Evolutionary conservation across 1,140 invertebrate genomes (phyloP), one percentile per base, ranked within the genome.

Genomic region (Elysia chlorotica): DNA sequence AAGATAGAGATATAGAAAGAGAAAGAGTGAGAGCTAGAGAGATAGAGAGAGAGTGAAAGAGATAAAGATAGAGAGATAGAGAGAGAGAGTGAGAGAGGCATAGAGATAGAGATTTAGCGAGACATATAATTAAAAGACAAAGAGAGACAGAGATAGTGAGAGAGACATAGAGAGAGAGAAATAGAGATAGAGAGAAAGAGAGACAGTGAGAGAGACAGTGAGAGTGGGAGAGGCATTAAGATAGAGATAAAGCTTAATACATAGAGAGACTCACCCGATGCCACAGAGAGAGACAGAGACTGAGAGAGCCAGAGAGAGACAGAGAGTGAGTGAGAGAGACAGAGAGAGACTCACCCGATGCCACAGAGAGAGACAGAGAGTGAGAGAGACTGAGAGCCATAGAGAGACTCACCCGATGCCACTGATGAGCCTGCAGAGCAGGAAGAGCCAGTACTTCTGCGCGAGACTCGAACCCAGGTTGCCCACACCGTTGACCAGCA

Each of bases 351-450:
- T 48, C 35, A 67, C 36, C 65, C 65, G 17, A 67, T 30, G 54
- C 65, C 37, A 25, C 65, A 25, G 37, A 67, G 28, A 53, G 25
- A 67, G n/a, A 3, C 25, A 25, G n/a, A 53, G 23, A 53, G 17
- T 23, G 30, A 19, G 6, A 35, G 17, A 38, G 2, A n/a, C n/a
- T n/a, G n/a, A n/a, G n/a, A n/a, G n/a, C n/a, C n/a, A n/a, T n/a
- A n/a, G n/a, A 36, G 2, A 14, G n/a, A 67, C 65, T 67, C 36
- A 67, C 38, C 65, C 65, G 0, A 67, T 30, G 54, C 65, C 37
- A 84, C 95, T 96, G 79, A 96, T 90, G 80, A 96, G 95, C 81
- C 95, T 90, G 86, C 95, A 94, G 53, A 96, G 86, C 91, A 96
- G 93, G 87, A 97, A 96, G 62, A 94, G 90, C 87, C 92, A 92